Percentiles rank a stretch among this genome's conserved stretches.
Evolutionary conservation across 2,113 vertebrate genomes (phyloP).

Genomic region (Anoura caudifer): DNA sequence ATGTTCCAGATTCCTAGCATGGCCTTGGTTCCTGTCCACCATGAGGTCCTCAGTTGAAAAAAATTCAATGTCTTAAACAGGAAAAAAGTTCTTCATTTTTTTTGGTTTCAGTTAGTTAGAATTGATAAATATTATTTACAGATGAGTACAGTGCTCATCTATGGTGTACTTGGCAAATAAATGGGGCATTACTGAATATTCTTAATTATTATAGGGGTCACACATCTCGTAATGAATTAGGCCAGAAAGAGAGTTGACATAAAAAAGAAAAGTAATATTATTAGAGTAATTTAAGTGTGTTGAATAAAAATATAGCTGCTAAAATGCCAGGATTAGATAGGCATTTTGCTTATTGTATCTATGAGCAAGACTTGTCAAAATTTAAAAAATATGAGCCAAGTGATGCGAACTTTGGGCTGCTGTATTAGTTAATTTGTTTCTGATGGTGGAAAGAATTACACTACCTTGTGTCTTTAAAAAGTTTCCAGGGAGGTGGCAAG

Average conservation of each 20-base stretch:
- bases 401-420: slow-evolving; percentile 73
- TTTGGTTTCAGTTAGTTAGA: not conserved
- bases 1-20: not conserved
- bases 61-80: not conserved
- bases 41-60: not conserved
- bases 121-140: not conserved
- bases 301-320: slow-evolving; percentile 45
- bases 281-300: not conserved
- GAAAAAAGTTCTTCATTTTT: not conserved
- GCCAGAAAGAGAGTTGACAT: not conserved
- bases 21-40: not conserved
- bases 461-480: slow-evolving; percentile 81
- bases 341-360: slow-evolving; percentile 59
- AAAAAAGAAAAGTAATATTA: not conserved
- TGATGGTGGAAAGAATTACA: slow-evolving; percentile 81
- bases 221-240: slow-evolving; percentile 48
- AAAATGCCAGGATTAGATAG: slow-evolving; percentile 15
- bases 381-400: slow-evolving; percentile 74
- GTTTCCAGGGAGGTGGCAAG: slow-evolving; percentile 85
- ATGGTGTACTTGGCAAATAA: slow-evolving; percentile 71
- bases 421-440: slow-evolving; percentile 83
- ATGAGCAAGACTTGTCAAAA: slow-evolving; percentile 71
- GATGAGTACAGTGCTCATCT: slow-evolving; percentile 37
- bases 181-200: slow-evolving; percentile 55
- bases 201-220: slow-evolving; percentile 23